Evolutionary conservation across 2,113 vertebrate species (phyloP), one percentile per base, ranked within the genome.

Genomic region (Myotis davidii): DNA sequence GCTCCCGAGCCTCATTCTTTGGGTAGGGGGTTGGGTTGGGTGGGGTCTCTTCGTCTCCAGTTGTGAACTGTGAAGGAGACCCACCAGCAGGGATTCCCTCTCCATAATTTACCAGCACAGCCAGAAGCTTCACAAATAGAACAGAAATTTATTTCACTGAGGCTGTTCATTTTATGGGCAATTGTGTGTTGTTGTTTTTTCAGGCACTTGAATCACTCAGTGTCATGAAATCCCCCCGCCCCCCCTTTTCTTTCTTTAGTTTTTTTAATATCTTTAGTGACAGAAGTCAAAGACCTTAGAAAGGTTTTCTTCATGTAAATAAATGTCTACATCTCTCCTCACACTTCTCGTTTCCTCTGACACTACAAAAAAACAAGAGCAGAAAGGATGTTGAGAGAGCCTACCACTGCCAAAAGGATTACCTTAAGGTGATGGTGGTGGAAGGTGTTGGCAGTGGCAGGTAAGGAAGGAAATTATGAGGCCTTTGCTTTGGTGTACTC

Each of bases 161-260:
- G 32, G 27, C 39, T 90, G 91, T 89, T 96, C 79, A 93, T 97
- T 96, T 96, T 91, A 76, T 86, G 74, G 54, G 11, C 23, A n/a
- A 1, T 94, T 96, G 23, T 59, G 50, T 4, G 14, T 1, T 7
- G 93, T 88, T 86, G 3, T 85, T 86, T 86, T 97, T 94, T 67
- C 20, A 78, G 54, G 20, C 81, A 72, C 42, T 94, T 95, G 87
- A 56, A 69, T 90, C 64, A 84, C 48, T 90, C 64, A 84, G 37
- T 6, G 37, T 81, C 20, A 29, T 18, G 37, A 70, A 45, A 27
- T 87, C 21, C 27, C n/a, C 27, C 16, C 27, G 29, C 6, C 2
- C 25, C 3, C 64, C 29, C 7, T 39, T 54, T 85, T 54, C 64
- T 39, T 64, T 70, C 78, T 64, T 89, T 11, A 61, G 0, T 93